A percentile compares a stretch with the other conserved stretches of the same genome.
Evolutionary conservation across 2,888 invertebrate genomes (phyloP).

Genomic region (Drosophila nr. perissopoda): DNA sequence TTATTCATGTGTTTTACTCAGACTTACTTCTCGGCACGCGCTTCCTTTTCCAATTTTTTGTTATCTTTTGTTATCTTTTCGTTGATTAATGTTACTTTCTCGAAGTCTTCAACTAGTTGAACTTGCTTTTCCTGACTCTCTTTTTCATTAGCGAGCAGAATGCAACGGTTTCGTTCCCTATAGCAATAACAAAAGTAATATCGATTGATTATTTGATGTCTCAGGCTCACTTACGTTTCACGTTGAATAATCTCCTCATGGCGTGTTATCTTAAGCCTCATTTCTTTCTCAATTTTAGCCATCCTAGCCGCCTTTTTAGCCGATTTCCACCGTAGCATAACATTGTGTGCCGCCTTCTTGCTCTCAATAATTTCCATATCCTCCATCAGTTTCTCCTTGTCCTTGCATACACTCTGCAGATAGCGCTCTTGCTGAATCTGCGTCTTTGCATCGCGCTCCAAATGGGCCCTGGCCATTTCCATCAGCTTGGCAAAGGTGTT

Average conservation of each 20-base stretch:
- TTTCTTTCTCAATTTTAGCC: constrained; percentile 29
- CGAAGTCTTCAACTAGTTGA: constrained; percentile 65
- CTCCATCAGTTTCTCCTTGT: constrained; percentile 31
- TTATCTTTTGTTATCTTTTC: constrained; percentile 58
- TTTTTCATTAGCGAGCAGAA: constrained; percentile 56
- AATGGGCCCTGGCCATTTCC: constrained; percentile 37
- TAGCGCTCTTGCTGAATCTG: constrained; percentile 53
- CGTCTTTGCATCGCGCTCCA: constrained; percentile 32
- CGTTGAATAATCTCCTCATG: constrained; percentile 29
- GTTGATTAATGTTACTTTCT: constrained; percentile 51
- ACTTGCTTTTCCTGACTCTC: constrained; percentile 65
- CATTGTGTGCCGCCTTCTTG: constrained; percentile 4
- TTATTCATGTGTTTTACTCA: too few species aligned
- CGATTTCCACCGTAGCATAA: constrained; percentile 1
- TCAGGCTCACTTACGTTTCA: constrained; percentile 41
- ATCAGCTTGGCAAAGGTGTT: constrained; percentile 45
- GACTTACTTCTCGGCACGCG: constrained; percentile 80
- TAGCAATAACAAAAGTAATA: not conserved
- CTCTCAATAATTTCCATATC: constrained; percentile 22
- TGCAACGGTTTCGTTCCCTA: constrained; percentile 68
- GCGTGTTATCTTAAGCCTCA: constrained; percentile 10
- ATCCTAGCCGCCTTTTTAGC: constrained; percentile 21
- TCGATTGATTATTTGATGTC: not conserved
- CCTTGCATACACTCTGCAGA: constrained; percentile 38
- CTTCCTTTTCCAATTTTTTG: constrained; percentile 63